These are phyloP conservation scores for Artibeus lituratus DNA, from an alignment of 2,797 vertebrate genomes.

Conservation along the genomic window DNA sequence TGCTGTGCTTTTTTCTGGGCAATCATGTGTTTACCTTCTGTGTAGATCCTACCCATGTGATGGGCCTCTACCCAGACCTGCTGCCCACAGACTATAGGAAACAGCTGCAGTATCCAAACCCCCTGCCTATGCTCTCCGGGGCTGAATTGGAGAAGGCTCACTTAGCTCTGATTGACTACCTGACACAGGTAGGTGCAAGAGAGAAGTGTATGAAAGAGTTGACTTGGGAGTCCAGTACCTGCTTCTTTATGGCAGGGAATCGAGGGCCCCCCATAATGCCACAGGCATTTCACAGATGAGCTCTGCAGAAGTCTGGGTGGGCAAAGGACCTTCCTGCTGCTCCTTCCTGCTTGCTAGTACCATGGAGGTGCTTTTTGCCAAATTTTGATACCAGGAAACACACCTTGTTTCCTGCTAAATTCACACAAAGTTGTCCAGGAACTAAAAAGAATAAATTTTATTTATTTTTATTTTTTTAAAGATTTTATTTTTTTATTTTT, in stretches of 20 bases:
- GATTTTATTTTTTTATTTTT: too few species aligned
- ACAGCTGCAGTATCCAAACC: conserved; percentile 97
- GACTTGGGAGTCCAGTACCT: not conserved
- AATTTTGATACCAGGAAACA: not conserved
- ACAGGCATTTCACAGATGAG: not conserved
- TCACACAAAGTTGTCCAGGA: not conserved
- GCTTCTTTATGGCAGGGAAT: not conserved
- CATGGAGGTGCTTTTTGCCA: not conserved
- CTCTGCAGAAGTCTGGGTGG: not conserved
- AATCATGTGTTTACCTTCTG: conserved; percentile 14
- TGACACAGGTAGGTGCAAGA: conserved; percentile 90
- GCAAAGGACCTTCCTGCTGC: not conserved
- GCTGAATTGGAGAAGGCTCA: conserved; percentile 97
- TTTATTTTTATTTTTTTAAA: too few species aligned
- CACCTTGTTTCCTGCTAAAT: not conserved
- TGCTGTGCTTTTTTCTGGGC: not conserved
- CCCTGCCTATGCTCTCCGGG: conserved; percentile 91
- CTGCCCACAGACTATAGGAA: conserved; percentile 97
- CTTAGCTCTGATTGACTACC: conserved; percentile 98
- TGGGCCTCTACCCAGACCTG: conserved; percentile 97
- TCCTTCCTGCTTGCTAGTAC: not conserved
- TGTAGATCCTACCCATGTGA: conserved; percentile 97
- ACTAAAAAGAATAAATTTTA: not conserved
- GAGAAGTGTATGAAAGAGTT: not conserved
- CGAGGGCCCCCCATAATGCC: not conserved